Evolutionary conservation across 2,113 vertebrate genomes (phyloP).

Genomic region (Salvator merianae): DNA sequence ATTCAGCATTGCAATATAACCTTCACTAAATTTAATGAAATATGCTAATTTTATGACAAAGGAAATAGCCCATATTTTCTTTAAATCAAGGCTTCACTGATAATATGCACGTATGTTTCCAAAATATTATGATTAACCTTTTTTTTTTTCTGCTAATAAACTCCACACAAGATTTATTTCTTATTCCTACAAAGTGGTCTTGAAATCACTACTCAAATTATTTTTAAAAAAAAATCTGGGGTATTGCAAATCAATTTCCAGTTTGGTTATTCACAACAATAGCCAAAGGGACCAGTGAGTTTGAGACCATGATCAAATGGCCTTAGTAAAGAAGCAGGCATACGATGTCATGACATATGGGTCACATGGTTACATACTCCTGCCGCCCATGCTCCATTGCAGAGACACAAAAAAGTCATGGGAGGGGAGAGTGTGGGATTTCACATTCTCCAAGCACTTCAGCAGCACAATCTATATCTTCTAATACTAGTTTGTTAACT

Average conservation of each 20-base stretch:
- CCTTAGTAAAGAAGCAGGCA: too few species aligned
- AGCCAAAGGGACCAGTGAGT: neutral
- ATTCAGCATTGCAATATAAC: slow-evolving; percentile 2
- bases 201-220: neutral
- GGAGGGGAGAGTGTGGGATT: too few species aligned
- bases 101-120: neutral
- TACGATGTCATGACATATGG: too few species aligned
- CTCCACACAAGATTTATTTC: neutral
- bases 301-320: too few species aligned
- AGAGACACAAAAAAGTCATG: too few species aligned
- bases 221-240: too few species aligned
- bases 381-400: too few species aligned
- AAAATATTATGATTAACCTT: neutral
- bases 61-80: neutral
- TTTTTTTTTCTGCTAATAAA: neutral
- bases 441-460: too few species aligned
- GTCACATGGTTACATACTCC: too few species aligned
- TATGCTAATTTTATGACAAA: neutral
- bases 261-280: neutral
- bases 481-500: too few species aligned
- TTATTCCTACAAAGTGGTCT: neutral
- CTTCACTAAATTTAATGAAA: neutral
- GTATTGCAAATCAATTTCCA: too few species aligned
- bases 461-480: too few species aligned
- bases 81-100: neutral